Evolutionary conservation across 1,140 invertebrate genomes (phyloP).

Genomic region (Gonioctena quinquepunctata): DNA sequence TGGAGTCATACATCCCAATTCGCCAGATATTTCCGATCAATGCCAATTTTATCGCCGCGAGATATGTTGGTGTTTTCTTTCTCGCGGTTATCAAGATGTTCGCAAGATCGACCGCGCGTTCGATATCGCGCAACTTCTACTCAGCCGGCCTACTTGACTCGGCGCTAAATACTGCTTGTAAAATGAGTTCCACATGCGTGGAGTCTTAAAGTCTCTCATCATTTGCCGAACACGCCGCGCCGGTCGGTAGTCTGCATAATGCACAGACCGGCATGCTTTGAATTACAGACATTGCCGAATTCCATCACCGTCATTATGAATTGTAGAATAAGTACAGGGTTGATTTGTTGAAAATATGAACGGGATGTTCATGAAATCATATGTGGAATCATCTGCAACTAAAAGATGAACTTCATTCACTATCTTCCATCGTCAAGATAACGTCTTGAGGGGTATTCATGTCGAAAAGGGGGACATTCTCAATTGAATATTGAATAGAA

Average conservation of each 20-base stretch:
- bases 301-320: too few relatives aligned
- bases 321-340: too few relatives aligned
- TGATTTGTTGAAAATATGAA: too few relatives aligned
- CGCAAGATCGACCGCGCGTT: neutral
- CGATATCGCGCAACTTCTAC: neutral
- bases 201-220: neutral
- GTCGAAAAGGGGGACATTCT: too few relatives aligned
- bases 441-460: too few relatives aligned
- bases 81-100: constrained; percentile 5
- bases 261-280: too few relatives aligned
- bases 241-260: neutral
- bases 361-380: too few relatives aligned
- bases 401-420: too few relatives aligned
- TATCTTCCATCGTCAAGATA: too few relatives aligned
- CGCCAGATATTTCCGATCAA: neutral
- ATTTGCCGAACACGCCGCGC: neutral
- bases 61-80: neutral
- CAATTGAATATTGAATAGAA: too few relatives aligned
- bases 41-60: neutral
- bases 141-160: constrained; percentile 5
- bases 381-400: too few relatives aligned
- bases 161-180: neutral
- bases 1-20: neutral
- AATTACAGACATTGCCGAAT: too few relatives aligned
- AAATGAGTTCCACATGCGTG: neutral